phyloP scores from a whole-genome alignment of 2,888 invertebrate species.

The Strigamia transsilvanica region DNA sequence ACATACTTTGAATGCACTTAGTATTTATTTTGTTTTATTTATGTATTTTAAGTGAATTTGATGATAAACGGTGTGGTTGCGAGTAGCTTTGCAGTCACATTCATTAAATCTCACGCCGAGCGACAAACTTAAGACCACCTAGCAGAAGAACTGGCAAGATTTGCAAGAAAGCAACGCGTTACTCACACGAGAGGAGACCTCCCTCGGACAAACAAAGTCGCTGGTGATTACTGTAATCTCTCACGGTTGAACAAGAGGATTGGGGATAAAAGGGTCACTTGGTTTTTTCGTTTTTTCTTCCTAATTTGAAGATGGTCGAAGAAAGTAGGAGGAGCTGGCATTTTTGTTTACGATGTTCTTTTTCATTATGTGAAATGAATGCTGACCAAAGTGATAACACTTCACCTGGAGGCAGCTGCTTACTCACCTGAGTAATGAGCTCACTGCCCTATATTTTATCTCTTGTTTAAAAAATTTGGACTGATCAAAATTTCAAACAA shows the following conservation, averaged over 20 bases:
- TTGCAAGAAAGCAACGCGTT: slow-evolving; percentile 3
- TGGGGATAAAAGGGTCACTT: slow-evolving; percentile 3
- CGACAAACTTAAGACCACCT: not conserved
- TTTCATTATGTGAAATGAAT: not conserved
- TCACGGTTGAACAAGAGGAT: not conserved
- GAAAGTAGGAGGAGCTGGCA: not conserved
- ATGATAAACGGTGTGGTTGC: not conserved
- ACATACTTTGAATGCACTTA: no score
- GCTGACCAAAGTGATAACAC: slow-evolving; percentile 3
- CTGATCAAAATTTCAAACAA: not conserved
- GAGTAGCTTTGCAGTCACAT: not conserved
- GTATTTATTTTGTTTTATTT: no score
- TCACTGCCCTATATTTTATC: not conserved
- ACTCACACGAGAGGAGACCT: not conserved
- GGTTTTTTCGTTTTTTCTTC: not conserved
- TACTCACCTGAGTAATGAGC: slow-evolving; percentile 2
- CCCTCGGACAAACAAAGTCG: slow-evolving; percentile 3
- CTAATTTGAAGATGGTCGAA: not conserved
- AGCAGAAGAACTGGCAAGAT: not conserved
- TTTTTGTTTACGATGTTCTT: not conserved
- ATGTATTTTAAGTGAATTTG: not conserved
- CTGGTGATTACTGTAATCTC: slow-evolving; percentile 1
- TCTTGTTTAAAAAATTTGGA: not conserved
- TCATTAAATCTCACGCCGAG: slow-evolving; percentile 3
- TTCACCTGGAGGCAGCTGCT: not conserved